These are phyloP conservation scores for Catharus bicknelli DNA, from an alignment of 2,113 vertebrate species.

Conservation along the genomic window DNA sequence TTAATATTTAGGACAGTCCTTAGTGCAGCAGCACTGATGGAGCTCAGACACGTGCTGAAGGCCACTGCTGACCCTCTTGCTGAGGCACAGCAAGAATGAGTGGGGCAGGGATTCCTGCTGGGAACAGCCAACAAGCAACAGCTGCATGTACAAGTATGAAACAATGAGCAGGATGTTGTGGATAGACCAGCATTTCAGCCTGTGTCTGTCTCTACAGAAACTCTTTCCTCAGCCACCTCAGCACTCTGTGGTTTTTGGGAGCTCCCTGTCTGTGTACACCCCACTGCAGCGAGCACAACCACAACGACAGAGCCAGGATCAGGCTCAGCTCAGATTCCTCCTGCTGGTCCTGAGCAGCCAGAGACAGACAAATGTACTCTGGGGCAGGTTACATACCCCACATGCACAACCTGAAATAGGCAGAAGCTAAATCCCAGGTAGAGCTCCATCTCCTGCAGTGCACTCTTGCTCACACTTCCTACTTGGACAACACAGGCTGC, in stretches of 20 bases:
- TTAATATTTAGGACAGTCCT: neutral
- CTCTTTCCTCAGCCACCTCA: neutral
- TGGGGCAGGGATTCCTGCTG: neutral
- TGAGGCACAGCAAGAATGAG: fast-evolving
- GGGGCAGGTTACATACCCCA: neutral
- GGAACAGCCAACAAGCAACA: neutral
- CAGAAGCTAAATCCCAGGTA: neutral
- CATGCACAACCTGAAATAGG: neutral
- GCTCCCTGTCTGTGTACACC: neutral
- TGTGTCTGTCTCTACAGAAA: neutral
- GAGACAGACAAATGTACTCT: neutral
- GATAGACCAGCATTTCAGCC: neutral
- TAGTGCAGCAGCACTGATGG: neutral
- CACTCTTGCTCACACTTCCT: conserved; percentile 7
- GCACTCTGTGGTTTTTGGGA: neutral
- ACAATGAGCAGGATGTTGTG: neutral
- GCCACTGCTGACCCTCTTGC: neutral
- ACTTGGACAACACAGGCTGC: neutral
- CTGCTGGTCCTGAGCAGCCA: neutral
- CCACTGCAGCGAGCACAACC: neutral
- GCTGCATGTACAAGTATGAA: neutral
- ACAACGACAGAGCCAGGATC: neutral
- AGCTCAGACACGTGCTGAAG: neutral
- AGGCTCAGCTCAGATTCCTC: neutral
- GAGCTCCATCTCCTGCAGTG: neutral